A percentile compares a stretch with the other conserved stretches of the same genome.
phyloP scores from a whole-genome alignment of 2,113 vertebrate species.

The Brachionichthys hirsutus region DNA sequence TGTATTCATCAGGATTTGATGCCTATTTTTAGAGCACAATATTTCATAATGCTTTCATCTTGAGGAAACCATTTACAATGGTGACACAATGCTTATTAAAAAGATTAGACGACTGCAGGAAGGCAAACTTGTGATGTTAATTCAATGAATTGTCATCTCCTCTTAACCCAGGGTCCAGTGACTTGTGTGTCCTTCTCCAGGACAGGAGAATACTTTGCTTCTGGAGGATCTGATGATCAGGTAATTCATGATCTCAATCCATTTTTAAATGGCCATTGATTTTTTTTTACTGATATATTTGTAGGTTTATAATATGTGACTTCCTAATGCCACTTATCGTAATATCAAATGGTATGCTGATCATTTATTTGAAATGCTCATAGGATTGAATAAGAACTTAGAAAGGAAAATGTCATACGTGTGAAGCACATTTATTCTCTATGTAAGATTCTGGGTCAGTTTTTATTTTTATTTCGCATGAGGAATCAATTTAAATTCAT shows the following conservation, averaged over 20 bases:
- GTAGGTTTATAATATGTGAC: too few relatives aligned
- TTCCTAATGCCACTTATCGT: background rate
- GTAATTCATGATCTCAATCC: slow-evolving; percentile 61
- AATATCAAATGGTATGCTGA: background rate
- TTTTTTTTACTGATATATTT: too few relatives aligned
- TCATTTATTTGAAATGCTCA: background rate
- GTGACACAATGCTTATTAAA: background rate
- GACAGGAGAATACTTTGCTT: slow-evolving; percentile 88
- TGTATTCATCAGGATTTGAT: too few relatives aligned
- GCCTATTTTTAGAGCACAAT: too few relatives aligned
- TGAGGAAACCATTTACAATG: slow-evolving; percentile 1
- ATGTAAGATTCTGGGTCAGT: background rate
- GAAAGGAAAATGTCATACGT: background rate
- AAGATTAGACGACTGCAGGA: background rate
- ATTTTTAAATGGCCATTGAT: too few relatives aligned
- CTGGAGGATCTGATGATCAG: slow-evolving; percentile 95
- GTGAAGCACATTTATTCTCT: background rate
- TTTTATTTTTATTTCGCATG: background rate
- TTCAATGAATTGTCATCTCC: background rate
- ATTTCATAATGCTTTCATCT: background rate
- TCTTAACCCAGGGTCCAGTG: slow-evolving; percentile 81
- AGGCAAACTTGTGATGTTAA: too few relatives aligned
- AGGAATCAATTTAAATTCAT: background rate
- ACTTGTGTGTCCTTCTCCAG: slow-evolving; percentile 88
- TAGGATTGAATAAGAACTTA: background rate